Conservation (phyloP, 2,113 vertebrate species). For the Bubo bubo region DNA sequence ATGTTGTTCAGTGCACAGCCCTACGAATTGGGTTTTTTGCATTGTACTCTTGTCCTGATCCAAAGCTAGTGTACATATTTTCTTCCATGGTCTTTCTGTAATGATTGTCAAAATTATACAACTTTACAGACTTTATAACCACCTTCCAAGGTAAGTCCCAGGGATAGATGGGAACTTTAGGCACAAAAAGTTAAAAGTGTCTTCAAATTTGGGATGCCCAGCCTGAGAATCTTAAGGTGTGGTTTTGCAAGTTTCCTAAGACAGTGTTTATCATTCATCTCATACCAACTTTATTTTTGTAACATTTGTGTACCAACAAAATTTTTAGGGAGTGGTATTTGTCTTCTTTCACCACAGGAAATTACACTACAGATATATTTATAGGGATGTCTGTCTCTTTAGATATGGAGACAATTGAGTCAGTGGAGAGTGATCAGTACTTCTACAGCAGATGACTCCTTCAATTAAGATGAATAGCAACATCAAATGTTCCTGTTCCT, state of each 20-base stretch:
- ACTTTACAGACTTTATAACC: background rate
- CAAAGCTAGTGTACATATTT: background rate
- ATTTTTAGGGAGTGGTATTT: background rate
- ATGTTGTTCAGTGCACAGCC: background rate
- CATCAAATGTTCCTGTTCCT: background rate
- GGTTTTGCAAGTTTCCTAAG: background rate
- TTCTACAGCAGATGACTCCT: background rate
- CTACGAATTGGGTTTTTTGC: background rate
- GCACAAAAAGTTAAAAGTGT: background rate
- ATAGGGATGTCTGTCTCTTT: background rate
- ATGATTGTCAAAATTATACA: background rate
- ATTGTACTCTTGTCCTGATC: background rate
- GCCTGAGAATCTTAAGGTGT: background rate
- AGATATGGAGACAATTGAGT: background rate
- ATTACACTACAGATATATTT: background rate
- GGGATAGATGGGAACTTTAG: background rate
- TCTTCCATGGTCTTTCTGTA: background rate
- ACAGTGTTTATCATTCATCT: background rate
- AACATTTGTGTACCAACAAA: background rate
- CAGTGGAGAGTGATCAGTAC: background rate
- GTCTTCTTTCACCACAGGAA: background rate
- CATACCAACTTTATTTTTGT: background rate
- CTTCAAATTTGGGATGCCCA: background rate
- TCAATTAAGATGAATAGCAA: background rate
- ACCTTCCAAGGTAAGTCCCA: background rate